phyloP scores from a whole-genome alignment of 2,113 vertebrate species.

The Platycercus adscitus region DNA sequence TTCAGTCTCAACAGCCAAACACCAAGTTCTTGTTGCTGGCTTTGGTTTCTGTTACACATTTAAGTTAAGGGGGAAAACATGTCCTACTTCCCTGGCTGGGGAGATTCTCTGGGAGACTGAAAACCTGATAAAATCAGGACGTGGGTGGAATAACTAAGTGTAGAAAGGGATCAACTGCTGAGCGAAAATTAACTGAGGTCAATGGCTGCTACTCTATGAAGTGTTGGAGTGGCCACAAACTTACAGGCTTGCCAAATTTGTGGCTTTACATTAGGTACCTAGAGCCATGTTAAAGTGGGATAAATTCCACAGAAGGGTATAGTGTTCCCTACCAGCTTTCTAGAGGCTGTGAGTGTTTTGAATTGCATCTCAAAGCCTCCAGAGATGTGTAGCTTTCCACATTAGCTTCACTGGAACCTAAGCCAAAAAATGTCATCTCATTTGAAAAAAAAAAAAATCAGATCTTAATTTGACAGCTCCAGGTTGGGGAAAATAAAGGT shows the following conservation, averaged over 20 bases:
- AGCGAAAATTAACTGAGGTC: background rate
- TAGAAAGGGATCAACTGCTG: background rate
- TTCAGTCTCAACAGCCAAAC: background rate
- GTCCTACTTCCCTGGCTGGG: background rate
- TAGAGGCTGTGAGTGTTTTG: background rate
- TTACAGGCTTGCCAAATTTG: background rate
- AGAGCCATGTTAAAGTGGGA: background rate
- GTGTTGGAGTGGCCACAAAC: background rate
- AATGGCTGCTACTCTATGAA: background rate
- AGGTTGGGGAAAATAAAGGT: background rate
- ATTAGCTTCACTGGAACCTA: background rate
- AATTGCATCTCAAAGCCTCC: slow-evolving; percentile 7
- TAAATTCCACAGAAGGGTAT: background rate
- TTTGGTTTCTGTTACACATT: background rate
- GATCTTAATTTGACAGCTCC: background rate
- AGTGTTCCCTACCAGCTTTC: background rate
- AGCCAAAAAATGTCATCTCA: background rate
- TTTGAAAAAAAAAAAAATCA: background rate
- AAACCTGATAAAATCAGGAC: background rate
- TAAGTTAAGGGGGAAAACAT: background rate
- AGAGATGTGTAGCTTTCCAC: background rate
- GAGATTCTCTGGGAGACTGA: background rate
- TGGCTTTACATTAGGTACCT: background rate
- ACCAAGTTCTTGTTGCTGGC: background rate
- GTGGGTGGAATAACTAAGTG: background rate